Evolutionary conservation across 1,140 invertebrate genomes (phyloP).

Genomic region (Aethina tumida): DNA sequence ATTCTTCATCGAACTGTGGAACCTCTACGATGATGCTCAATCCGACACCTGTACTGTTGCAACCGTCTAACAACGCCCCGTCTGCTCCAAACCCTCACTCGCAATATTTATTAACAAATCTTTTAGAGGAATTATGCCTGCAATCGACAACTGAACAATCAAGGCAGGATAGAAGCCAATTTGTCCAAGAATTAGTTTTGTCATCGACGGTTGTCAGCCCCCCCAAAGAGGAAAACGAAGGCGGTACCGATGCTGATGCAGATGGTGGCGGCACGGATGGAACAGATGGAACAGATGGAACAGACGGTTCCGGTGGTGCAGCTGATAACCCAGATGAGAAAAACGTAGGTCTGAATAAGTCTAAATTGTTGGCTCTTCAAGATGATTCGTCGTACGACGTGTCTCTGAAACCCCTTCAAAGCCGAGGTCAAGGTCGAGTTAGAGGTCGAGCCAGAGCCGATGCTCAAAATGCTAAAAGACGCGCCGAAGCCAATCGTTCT

Average conservation of each 20-base stretch:
- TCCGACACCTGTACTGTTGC: conserved; percentile 24
- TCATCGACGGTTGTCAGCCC: conserved; percentile 16
- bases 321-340: conserved; percentile 8
- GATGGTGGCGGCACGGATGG: conserved; percentile 6
- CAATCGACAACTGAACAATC: conserved; percentile 23
- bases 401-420: no score
- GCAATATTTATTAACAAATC: conserved; percentile 29
- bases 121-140: conserved; percentile 30
- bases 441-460: conserved; percentile 28
- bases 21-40: conserved; percentile 31
- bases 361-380: conserved; percentile 10
- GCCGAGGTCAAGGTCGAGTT: no score
- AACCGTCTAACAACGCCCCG: conserved; percentile 24
- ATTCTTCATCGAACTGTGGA: conserved; percentile 22
- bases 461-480: conserved; percentile 26
- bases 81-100: conserved; percentile 25
- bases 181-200: conserved; percentile 31
- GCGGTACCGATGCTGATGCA: conserved; percentile 4
- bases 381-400: conserved; percentile 11
- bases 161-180: conserved; percentile 26
- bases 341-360: conserved; percentile 10
- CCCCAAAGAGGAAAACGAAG: conserved; percentile 7
- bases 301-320: conserved; percentile 15
- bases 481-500: conserved; percentile 29
- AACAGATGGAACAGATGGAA: conserved; percentile 12